Conservation (phyloP, 2,888 invertebrate genomes). For the Cremastinae sp. region DNA sequence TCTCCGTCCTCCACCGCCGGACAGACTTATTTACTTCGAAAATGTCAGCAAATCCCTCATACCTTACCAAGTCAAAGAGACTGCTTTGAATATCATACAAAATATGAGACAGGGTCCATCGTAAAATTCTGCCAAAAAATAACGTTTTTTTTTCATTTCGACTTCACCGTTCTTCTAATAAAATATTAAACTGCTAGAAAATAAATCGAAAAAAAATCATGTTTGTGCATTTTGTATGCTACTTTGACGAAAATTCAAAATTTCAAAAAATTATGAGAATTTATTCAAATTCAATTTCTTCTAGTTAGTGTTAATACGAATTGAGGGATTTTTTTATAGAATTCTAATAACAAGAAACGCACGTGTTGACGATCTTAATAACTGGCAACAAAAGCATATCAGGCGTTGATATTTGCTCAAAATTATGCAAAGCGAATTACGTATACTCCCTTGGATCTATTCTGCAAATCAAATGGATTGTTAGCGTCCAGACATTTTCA, state of each 20-base stretch:
- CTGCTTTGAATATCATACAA: not conserved
- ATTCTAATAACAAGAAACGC: no score
- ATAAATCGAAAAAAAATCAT: not conserved
- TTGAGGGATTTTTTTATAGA: no score
- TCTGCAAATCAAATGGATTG: conserved; percentile 38
- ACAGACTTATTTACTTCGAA: conserved; percentile 27
- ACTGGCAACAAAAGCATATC: no score
- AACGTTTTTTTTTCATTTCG: not conserved
- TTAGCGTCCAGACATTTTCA: conserved; percentile 22
- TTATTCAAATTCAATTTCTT: no score
- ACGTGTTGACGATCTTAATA: no score
- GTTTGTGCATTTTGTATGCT: no score
- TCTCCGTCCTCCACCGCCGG: not conserved
- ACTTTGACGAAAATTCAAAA: no score
- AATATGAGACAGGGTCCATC: not conserved
- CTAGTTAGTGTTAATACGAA: no score
- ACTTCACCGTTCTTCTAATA: not conserved
- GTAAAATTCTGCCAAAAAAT: not conserved
- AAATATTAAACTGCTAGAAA: not conserved
- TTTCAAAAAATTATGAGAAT: no score
- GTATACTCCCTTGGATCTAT: conserved; percentile 2
- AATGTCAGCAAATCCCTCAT: conserved; percentile 27
- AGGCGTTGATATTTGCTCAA: no score
- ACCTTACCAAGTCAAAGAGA: not conserved
- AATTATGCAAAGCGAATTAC: not conserved